Percentiles rank a stretch among this genome's conserved stretches.
phyloP scores from a whole-genome alignment of 2,113 vertebrate species.

The Callaeas wilsoni region DNA sequence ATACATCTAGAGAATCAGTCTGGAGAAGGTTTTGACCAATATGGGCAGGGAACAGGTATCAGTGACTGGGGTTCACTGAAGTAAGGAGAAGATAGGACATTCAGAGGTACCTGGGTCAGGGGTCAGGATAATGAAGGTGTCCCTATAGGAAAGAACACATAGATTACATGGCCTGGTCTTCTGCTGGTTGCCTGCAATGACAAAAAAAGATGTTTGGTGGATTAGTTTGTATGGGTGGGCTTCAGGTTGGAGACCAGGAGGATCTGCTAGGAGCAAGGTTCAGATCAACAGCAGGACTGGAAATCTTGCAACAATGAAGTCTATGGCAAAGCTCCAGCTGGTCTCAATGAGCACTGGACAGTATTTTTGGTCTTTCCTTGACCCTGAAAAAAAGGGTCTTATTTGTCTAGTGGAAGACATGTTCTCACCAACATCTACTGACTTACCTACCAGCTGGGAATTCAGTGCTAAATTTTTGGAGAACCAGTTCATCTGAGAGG shows the following conservation, averaged over 20 bases:
- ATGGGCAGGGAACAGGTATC: rapidly evolving
- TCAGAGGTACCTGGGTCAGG: not conserved
- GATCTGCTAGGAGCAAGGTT: not conserved
- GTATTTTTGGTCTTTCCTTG: not conserved
- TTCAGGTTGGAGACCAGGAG: not conserved
- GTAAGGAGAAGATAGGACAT: not conserved
- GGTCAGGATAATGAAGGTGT: not conserved
- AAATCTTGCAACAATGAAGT: not conserved
- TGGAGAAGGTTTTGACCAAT: not conserved
- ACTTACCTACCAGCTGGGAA: not conserved
- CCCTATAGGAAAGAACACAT: not conserved
- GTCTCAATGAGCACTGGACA: not conserved
- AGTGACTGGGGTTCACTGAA: not conserved
- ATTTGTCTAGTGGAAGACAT: not conserved
- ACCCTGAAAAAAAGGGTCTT: not conserved
- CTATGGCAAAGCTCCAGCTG: not conserved
- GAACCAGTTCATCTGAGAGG: not conserved
- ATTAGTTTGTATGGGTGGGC: not conserved
- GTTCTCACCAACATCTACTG: not conserved
- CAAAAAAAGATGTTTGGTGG: not conserved
- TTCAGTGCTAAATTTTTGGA: not conserved
- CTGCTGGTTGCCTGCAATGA: not conserved
- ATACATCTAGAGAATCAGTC: not conserved
- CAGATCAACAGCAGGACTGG: not conserved
- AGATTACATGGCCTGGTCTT: not conserved